phyloP scores from a whole-genome alignment of 1,140 invertebrate species.

The Drusus annulatus region DNA sequence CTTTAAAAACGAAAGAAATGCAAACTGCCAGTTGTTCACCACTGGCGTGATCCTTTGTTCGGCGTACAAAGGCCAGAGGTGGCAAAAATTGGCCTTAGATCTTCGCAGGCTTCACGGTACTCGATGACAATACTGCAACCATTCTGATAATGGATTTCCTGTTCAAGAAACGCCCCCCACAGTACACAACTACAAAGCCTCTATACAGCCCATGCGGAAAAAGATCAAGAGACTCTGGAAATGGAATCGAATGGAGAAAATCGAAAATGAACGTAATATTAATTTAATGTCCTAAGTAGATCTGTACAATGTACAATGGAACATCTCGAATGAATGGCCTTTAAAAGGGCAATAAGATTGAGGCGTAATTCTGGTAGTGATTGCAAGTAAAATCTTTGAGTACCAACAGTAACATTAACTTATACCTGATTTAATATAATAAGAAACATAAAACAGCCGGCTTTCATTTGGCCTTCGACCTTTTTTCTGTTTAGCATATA shows the following conservation, averaged over 20 bases:
- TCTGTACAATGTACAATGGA: too few species aligned
- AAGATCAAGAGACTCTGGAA: not conserved
- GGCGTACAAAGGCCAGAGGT: constrained; percentile 44
- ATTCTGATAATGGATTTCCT: constrained; percentile 42
- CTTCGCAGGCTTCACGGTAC: not conserved
- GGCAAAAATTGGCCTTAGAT: constrained; percentile 46
- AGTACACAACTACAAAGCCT: not conserved
- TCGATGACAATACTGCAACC: constrained; percentile 29
- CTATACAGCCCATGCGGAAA: not conserved
- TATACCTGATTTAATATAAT: too few species aligned
- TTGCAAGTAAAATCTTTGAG: too few species aligned
- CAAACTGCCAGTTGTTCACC: not conserved
- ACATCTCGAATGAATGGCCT: too few species aligned
- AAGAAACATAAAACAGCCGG: too few species aligned
- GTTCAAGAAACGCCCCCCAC: not conserved
- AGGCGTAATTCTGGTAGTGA: too few species aligned
- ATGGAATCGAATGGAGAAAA: not conserved
- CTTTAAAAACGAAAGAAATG: too few species aligned
- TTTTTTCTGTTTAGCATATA: too few species aligned
- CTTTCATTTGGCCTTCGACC: too few species aligned
- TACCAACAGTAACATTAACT: too few species aligned
- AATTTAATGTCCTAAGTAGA: too few species aligned
- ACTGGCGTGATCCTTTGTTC: not conserved
- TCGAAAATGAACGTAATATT: not conserved
- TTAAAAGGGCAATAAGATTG: too few species aligned